Conservation (phyloP, 2,113 vertebrate species). For the Caretta caretta region DNA sequence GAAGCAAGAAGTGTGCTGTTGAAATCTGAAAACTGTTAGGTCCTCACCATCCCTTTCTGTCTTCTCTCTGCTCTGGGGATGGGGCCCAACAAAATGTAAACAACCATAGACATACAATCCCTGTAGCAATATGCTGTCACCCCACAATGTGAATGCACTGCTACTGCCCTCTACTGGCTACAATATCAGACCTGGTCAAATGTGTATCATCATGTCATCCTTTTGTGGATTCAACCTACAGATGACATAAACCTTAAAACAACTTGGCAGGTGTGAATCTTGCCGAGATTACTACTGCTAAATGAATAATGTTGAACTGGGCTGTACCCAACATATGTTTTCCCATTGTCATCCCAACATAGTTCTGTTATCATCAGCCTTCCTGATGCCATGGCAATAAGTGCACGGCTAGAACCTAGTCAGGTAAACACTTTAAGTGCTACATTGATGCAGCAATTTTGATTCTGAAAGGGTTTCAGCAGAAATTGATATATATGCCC, state of each 20-base stretch:
- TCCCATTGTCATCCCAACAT: not conserved
- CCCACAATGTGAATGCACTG: not conserved
- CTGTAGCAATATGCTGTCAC: no score
- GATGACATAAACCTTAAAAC: not conserved
- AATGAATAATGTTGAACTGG: not conserved
- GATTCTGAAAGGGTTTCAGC: not conserved
- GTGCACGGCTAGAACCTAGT: not conserved
- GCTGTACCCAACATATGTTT: not conserved
- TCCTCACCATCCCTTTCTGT: not conserved
- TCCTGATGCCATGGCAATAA: not conserved
- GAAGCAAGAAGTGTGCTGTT: not conserved
- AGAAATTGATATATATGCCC: not conserved
- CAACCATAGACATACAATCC: no score
- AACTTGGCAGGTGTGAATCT: not conserved
- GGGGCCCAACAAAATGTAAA: not conserved
- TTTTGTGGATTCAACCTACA: not conserved
- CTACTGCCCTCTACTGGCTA: not conserved
- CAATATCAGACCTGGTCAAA: not conserved
- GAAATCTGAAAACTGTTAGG: not conserved
- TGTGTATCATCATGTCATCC: not conserved
- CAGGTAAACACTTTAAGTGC: not conserved
- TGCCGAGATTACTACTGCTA: not conserved
- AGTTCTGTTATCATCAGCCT: not conserved
- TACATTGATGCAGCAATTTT: not conserved
- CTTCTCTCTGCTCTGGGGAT: not conserved